These are phyloP conservation scores for Caranx ignobilis DNA, from an alignment of 2,113 vertebrate species.

Conservation along the genomic window DNA sequence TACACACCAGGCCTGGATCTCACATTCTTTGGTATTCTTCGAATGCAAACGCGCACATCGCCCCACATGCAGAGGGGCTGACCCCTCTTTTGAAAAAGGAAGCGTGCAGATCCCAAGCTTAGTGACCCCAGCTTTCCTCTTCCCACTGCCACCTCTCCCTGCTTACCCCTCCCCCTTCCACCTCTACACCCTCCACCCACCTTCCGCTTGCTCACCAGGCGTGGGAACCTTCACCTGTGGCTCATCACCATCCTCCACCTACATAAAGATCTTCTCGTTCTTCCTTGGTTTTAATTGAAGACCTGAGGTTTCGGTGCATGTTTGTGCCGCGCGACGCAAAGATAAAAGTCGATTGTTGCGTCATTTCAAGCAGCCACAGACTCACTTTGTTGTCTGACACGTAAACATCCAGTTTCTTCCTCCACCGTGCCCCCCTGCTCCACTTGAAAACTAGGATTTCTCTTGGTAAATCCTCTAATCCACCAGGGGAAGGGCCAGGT, in stretches of 20 bases:
- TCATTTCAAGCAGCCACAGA: conserved; percentile 7
- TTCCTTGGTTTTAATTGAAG: neutral
- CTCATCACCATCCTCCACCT: conserved; percentile 28
- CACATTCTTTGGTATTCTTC: conserved; percentile 78
- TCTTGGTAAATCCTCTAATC: conserved; percentile 79
- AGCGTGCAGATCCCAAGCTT: conserved; percentile 81
- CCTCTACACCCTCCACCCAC: conserved; percentile 66
- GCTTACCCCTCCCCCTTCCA: conserved; percentile 44
- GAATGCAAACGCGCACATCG: conserved; percentile 70
- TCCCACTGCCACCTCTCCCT: conserved; percentile 70
- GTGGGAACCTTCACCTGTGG: conserved; percentile 85
- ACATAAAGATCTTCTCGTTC: too few relatives aligned
- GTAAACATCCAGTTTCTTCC: conserved; percentile 30
- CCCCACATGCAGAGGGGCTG: conserved; percentile 72
- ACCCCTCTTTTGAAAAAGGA: conserved; percentile 80
- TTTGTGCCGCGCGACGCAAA: neutral
- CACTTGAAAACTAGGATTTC: conserved; percentile 76
- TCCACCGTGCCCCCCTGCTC: conserved; percentile 52
- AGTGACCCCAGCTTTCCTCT: conserved; percentile 80
- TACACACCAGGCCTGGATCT: conserved; percentile 73
- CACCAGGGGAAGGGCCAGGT: conserved; percentile 53
- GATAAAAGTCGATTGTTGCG: neutral
- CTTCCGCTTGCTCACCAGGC: conserved; percentile 60
- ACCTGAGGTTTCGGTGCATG: neutral
- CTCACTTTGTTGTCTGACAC: conserved; percentile 15